A percentile compares a stretch with the other conserved stretches of the same genome.
phyloP scores from a whole-genome alignment of 2,888 invertebrate species.

The Phengaris arion region DNA sequence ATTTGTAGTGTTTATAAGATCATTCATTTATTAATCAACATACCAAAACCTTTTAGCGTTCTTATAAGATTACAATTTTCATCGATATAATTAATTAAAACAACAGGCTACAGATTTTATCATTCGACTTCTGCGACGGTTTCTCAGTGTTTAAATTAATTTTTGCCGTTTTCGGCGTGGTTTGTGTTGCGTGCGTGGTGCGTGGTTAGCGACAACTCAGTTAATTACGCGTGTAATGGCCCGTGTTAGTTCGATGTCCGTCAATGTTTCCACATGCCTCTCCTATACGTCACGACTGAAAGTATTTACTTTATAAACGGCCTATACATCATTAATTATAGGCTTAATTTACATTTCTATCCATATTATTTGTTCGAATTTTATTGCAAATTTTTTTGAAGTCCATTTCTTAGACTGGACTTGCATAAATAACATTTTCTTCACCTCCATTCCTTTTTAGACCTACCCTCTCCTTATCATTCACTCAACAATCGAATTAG shows the following conservation, averaged over 20 bases:
- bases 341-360: background rate
- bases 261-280: constrained; percentile 9
- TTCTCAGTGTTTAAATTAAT: background rate
- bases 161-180: background rate
- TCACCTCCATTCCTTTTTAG: background rate
- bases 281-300: background rate
- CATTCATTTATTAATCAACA: background rate
- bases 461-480: background rate
- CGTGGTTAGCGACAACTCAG: background rate
- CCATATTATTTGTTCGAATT: background rate
- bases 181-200: background rate
- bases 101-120: background rate
- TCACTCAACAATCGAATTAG: background rate
- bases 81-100: background rate
- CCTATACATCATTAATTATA: background rate
- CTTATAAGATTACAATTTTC: background rate
- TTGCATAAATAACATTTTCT: background rate
- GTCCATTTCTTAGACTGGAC: background rate
- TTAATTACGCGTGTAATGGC: constrained; percentile 4
- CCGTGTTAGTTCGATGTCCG: constrained; percentile 17
- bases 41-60: background rate
- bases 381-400: background rate
- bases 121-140: background rate
- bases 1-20: constrained; percentile 3
- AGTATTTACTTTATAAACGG: constrained; percentile 7